phyloP scores from a whole-genome alignment of 2,888 invertebrate species.

The Drosophila suboccidentalis region DNA sequence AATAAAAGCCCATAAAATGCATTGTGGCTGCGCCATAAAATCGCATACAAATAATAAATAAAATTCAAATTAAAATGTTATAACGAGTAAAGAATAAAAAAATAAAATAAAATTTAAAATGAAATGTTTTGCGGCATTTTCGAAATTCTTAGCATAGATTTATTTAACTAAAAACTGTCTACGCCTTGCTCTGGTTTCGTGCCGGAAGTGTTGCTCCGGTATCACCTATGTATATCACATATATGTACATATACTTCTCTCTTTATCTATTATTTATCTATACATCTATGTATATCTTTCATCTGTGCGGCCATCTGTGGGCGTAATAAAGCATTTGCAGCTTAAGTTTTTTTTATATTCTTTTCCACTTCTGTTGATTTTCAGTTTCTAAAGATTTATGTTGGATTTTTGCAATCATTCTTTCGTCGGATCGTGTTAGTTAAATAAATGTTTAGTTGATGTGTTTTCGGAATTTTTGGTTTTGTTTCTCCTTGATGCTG shows the following conservation, averaged over 20 bases:
- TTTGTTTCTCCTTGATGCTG: conserved; percentile 39
- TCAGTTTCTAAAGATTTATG: conserved; percentile 69
- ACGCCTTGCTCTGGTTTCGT: conserved; percentile 41
- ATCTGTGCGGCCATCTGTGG: conserved; percentile 67
- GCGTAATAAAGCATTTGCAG: conserved; percentile 76
- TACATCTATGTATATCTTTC: conserved; percentile 49
- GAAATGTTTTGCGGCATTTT: conserved; percentile 61
- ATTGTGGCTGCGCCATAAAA: conserved; percentile 56
- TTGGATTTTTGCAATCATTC: conserved; percentile 79
- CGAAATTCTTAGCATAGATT: conserved; percentile 42
- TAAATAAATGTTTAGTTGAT: conserved; percentile 74
- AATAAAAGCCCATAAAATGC: conserved; percentile 69
- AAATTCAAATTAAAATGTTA: conserved; percentile 70
- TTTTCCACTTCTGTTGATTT: conserved; percentile 44
- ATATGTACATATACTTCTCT: conserved; percentile 23
- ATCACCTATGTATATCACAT: conserved; percentile 52
- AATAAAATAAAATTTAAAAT: conserved; percentile 20
- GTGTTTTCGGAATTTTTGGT: conserved; percentile 39
- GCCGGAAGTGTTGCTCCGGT: conserved; percentile 71
- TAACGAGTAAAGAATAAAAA: conserved; percentile 37
- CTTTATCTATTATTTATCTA: conserved; percentile 12
- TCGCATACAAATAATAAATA: conserved; percentile 69
- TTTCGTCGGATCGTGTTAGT: conserved; percentile 54
- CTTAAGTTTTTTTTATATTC: conserved; percentile 63
- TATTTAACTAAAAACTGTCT: conserved; percentile 26